These are phyloP conservation scores for Podilymbus podiceps DNA, from an alignment of 2,113 vertebrate genomes.

Conservation along the genomic window DNA sequence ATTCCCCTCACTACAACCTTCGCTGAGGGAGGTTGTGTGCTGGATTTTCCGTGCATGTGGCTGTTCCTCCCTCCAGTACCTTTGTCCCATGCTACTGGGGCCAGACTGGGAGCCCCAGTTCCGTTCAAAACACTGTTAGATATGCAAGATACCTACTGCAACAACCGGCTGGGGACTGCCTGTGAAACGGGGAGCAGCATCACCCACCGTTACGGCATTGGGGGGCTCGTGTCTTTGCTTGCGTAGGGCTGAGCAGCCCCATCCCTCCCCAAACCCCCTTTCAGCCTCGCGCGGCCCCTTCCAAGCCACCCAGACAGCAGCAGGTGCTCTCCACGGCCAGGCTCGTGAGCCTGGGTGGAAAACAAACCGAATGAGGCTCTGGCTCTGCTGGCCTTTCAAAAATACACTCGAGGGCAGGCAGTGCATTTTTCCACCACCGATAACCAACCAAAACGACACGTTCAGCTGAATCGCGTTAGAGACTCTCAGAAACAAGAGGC, in stretches of 20 bases:
- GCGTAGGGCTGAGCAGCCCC: neutral
- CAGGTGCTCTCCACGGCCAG: neutral
- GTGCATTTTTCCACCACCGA: neutral
- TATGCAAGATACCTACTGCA: rapidly evolving
- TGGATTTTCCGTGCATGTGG: neutral
- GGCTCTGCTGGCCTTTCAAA: conserved; percentile 10
- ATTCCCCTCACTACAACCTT: neutral
- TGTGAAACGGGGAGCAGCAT: neutral
- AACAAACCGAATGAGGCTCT: neutral
- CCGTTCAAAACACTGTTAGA: neutral
- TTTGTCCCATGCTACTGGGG: neutral
- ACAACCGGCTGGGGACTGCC: neutral
- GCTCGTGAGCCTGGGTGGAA: neutral
- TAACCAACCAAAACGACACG: neutral
- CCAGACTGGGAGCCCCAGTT: neutral
- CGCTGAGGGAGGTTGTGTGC: rapidly evolving
- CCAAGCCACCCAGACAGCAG: neutral
- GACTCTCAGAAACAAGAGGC: neutral
- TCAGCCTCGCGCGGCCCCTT: neutral
- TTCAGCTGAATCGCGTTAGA: conserved; percentile 49
- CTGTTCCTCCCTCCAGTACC: neutral
- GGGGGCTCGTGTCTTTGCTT: neutral
- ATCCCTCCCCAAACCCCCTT: neutral
- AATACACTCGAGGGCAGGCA: conserved; percentile 12
- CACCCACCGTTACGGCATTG: neutral